Base-by-base conservation (phyloP, 2,888 invertebrate species). In the Troilus luridus region DNA sequence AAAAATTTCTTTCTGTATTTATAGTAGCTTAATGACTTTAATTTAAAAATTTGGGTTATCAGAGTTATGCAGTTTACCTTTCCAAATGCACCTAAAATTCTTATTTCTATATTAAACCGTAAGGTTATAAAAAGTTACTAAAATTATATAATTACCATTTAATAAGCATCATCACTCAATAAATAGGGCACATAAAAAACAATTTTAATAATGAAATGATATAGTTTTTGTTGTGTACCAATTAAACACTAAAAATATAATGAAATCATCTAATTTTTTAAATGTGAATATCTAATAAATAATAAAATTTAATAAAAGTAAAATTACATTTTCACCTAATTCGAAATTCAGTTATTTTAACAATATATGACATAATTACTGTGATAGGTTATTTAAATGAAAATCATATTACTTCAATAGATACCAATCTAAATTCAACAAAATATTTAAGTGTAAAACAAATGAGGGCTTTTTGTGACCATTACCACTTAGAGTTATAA, bases 21-120 rank as follows among this genome's bases (percentile, higher is more conserved):
- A 27, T 60, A 24, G 41, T 60, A 60, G 24, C 14, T 41, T 41
- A 60, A 88, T 58, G 19, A 60, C 12, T 41, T 54, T 89, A 64
- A 67, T 27, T 60, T 88, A 14, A 0, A 77, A 27, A 77, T 58
- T 58, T 67, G 58, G 56, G 12, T 72, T 88, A 88, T 90, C 54
- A 77, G 58, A 90, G 90, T 90, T 58, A 77, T 90, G 90, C 72
- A 90, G 90, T 85, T 85, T n/a, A 56, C 21, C 85, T n/a, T 85
- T 58, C 85, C 64, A 89, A 89, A 64, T 56, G 67, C 67, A 12
- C 56, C 17, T 67, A 67, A 27, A 77, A 77, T 77, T 8, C 8
- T 27, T 24, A 67, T 24, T 21, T 7, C 11, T n/a, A 24, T 10
- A 24, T 24, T 11, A 64, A 11, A 64, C 9, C 10, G 6, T 10